Percentiles rank a stretch among this genome's conserved stretches.
phyloP scores from a whole-genome alignment of 2,113 vertebrate species.

The Cryptotis parvus region DNA sequence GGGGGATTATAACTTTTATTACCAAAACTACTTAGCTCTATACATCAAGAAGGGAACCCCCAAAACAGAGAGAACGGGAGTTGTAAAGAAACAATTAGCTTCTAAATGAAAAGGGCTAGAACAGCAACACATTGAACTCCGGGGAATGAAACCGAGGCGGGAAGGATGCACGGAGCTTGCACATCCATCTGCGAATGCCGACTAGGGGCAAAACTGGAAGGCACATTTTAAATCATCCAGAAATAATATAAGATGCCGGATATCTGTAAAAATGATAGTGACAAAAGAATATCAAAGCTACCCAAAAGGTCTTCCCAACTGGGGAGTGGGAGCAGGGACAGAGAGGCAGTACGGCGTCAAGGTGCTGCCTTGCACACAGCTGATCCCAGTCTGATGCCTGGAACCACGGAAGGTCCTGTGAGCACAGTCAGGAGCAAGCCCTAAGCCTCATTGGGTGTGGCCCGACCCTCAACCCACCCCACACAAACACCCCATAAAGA shows the following conservation, averaged over 20 bases:
- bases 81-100: constrained; percentile 31
- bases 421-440: too few species aligned
- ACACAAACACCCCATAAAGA: neutral
- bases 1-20: neutral
- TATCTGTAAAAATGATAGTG: constrained; percentile 35
- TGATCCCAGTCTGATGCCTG: too few species aligned
- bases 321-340: too few species aligned
- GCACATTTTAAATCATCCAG: neutral
- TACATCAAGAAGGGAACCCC: constrained; percentile 44
- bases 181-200: neutral
- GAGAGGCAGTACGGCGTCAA: too few species aligned
- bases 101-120: constrained; percentile 14
- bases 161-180: neutral
- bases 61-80: constrained; percentile 43
- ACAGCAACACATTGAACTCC: too few species aligned
- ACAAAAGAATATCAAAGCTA: too few species aligned
- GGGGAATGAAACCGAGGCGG: neutral
- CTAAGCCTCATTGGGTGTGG: too few species aligned
- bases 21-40: constrained; percentile 57
- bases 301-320: too few species aligned
- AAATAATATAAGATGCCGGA: constrained; percentile 12
- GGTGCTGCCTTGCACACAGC: too few species aligned
- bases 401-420: too few species aligned
- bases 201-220: constrained; percentile 12
- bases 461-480: too few species aligned